Evolutionary conservation across 37 sponge, comb jelly and placozoan genomes (phyloP).

Genomic region (Dysidea cf. avara): DNA sequence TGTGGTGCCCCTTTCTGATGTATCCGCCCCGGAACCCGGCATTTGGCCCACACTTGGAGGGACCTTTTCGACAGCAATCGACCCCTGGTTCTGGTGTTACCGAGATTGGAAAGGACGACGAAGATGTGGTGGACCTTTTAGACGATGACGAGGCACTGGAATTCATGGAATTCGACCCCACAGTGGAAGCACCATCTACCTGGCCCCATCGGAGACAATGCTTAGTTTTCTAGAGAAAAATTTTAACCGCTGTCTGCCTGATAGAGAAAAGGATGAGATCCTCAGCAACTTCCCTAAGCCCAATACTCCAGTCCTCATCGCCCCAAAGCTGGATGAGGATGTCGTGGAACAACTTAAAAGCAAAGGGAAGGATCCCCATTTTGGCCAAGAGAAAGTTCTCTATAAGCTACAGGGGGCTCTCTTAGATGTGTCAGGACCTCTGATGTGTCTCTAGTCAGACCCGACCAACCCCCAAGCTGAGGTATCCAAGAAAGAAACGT

Average conservation of each 20-base stretch:
- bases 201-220: background rate
- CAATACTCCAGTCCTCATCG: too few relatives aligned
- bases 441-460: conserved; percentile 23
- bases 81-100: too few relatives aligned
- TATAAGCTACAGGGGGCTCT: conserved; percentile 24
- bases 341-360: too few relatives aligned
- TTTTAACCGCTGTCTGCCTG: background rate
- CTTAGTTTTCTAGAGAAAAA: background rate
- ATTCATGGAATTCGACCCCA: conserved; percentile 8
- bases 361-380: too few relatives aligned
- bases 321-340: too few relatives aligned
- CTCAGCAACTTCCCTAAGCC: background rate
- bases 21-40: too few relatives aligned
- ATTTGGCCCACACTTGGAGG: too few relatives aligned
- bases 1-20: too few relatives aligned
- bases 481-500: conserved; percentile 11
- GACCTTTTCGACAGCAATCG: too few relatives aligned
- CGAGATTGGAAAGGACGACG: background rate
- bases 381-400: too few relatives aligned
- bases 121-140: background rate
- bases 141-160: background rate
- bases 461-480: conserved; percentile 2
- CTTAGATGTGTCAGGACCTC: conserved; percentile 22
- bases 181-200: background rate
- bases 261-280: background rate